phyloP scores from a whole-genome alignment of 2,888 invertebrate species.

The Apodemia duryi region DNA sequence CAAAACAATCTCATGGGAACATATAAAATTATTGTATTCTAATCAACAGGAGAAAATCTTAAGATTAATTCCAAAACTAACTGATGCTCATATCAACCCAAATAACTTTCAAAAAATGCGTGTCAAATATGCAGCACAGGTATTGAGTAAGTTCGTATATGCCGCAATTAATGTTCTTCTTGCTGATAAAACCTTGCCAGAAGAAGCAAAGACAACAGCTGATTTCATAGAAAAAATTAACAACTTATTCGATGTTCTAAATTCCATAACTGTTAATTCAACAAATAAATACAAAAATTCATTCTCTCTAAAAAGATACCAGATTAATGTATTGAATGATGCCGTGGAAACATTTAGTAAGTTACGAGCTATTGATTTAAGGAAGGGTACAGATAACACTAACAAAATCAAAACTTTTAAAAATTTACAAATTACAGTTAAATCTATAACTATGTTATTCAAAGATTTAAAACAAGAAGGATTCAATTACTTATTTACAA shows the following conservation, averaged over 20 bases:
- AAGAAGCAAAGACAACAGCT: slow-evolving; percentile 25
- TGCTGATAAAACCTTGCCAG: slow-evolving; percentile 25
- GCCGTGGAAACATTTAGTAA: slow-evolving; percentile 27
- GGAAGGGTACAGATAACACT: not conserved
- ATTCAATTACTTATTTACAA: slow-evolving; percentile 1
- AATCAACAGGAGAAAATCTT: slow-evolving; percentile 31
- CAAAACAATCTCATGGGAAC: slow-evolving; percentile 35
- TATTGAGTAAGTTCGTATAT: slow-evolving; percentile 40
- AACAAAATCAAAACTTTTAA: not conserved
- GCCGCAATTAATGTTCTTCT: slow-evolving; percentile 30
- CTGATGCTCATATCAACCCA: slow-evolving; percentile 28
- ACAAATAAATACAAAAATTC: slow-evolving; percentile 1
- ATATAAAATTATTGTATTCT: slow-evolving; percentile 34
- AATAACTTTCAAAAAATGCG: slow-evolving; percentile 36
- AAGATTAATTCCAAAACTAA: slow-evolving; percentile 37
- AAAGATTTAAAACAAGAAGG: slow-evolving; percentile 20
- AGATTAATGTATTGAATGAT: slow-evolving; percentile 27
- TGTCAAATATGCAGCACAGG: slow-evolving; percentile 36
- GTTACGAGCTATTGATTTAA: slow-evolving; percentile 11
- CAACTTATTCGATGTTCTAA: slow-evolving; percentile 30
- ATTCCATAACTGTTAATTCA: slow-evolving; percentile 24
- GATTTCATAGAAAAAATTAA: slow-evolving; percentile 29
- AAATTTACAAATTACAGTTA: not conserved
- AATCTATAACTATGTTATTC: slow-evolving; percentile 15
- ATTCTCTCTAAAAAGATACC: slow-evolving; percentile 27